Percentiles rank a stretch among this genome's conserved stretches.
phyloP scores from a whole-genome alignment of 2,888 invertebrate species.

The Lacanobia wlatinum region DNA sequence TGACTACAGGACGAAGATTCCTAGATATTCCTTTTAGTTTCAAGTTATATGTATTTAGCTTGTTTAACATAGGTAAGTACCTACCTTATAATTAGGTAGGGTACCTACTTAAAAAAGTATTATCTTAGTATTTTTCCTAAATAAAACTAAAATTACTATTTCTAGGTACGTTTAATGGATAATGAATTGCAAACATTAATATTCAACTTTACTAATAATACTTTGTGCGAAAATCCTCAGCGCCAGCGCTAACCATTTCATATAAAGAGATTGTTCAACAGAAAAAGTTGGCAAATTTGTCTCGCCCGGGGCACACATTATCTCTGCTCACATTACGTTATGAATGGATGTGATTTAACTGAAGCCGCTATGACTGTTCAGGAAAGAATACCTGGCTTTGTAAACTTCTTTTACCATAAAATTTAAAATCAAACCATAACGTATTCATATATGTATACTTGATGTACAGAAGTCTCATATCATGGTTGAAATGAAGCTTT shows the following conservation, averaged over 20 bases:
- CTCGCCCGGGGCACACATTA: conserved; percentile 80
- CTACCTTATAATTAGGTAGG: not conserved
- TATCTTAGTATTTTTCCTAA: not conserved
- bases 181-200: conserved; percentile 68
- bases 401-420: conserved; percentile 34
- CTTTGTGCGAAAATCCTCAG: conserved; percentile 73
- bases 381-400: conserved; percentile 63
- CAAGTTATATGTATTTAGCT: not conserved
- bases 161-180: conserved; percentile 21
- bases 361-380: conserved; percentile 67
- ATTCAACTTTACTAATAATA: conserved; percentile 78
- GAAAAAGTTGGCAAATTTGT: conserved; percentile 82
- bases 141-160: not conserved
- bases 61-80: not conserved
- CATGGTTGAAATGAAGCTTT: not conserved
- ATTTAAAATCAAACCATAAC: not conserved
- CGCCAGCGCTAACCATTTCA: conserved; percentile 76
- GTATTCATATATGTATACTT: no score
- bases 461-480: not conserved
- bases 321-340: conserved; percentile 80
- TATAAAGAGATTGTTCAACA: conserved; percentile 81
- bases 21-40: not conserved
- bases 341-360: conserved; percentile 79
- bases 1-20: not conserved
- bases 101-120: not conserved